Conservation (phyloP, 2,888 invertebrate species). For the Caradrina kadenii region DNA sequence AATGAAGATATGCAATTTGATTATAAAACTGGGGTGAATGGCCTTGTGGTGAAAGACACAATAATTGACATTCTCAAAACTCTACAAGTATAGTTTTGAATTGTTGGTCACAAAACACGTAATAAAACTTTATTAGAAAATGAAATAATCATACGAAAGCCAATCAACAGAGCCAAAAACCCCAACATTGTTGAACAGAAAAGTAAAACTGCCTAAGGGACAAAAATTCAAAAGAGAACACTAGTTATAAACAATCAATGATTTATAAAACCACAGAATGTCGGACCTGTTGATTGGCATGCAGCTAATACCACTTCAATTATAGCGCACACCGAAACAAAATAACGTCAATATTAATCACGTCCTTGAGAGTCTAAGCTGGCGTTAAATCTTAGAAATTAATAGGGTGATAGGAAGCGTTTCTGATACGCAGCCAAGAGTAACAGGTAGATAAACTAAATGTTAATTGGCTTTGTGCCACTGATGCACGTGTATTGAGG, state of each 20-base stretch:
- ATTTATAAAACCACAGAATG: constrained; percentile 9
- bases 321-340: constrained; percentile 37
- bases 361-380: constrained; percentile 55
- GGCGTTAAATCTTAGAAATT: constrained; percentile 66
- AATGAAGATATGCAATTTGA: constrained; percentile 57
- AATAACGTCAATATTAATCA: constrained; percentile 58
- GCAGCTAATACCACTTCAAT: constrained; percentile 45
- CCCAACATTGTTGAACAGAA: background rate
- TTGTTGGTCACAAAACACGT: background rate
- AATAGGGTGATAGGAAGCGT: constrained; percentile 71
- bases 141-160: background rate
- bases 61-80: constrained; percentile 18
- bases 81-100: background rate
- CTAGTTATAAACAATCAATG: background rate
- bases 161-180: background rate
- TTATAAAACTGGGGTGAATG: constrained; percentile 49
- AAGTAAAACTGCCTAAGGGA: background rate
- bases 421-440: constrained; percentile 79
- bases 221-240: background rate
- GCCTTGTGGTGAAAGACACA: constrained; percentile 20
- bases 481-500: constrained; percentile 60
- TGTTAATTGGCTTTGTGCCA: constrained; percentile 70
- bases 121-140: background rate
- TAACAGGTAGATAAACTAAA: constrained; percentile 78
- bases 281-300: constrained; percentile 25